phyloP scores from a whole-genome alignment of 2,113 vertebrate genomes.

The Scartelaos histophorus region DNA sequence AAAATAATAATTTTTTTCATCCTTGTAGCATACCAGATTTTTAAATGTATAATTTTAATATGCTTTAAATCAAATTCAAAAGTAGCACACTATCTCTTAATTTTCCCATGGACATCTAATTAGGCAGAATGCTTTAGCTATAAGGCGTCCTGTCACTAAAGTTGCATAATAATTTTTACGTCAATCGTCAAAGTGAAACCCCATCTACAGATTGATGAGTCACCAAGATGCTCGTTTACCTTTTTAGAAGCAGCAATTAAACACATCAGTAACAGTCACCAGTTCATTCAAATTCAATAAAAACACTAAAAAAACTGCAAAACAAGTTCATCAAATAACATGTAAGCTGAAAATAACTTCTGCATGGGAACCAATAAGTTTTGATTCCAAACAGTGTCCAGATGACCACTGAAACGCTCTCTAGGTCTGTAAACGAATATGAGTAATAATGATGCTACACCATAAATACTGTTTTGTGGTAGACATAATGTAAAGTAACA shows the following conservation, averaged over 20 bases:
- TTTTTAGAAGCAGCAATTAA: slow-evolving; percentile 5
- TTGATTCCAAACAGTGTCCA: too few species aligned
- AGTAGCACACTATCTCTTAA: background rate
- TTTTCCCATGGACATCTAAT: background rate
- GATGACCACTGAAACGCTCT: too few species aligned
- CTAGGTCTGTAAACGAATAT: too few species aligned
- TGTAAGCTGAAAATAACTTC: too few species aligned
- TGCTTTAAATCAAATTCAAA: background rate
- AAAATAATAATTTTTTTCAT: background rate
- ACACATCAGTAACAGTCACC: background rate
- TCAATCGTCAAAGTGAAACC: background rate
- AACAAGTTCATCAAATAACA: too few species aligned
- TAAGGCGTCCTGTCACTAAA: background rate
- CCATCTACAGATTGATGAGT: background rate
- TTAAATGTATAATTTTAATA: background rate
- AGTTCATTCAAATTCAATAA: background rate
- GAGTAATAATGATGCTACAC: too few species aligned
- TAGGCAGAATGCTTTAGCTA: background rate
- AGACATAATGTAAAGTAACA: too few species aligned
- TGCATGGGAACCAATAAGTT: too few species aligned
- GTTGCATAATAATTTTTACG: background rate
- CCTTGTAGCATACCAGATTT: background rate
- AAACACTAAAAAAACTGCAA: too few species aligned
- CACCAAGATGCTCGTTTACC: background rate
- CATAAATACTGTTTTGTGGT: too few species aligned